These are phyloP conservation scores for Virgularia gustaviana DNA, from an alignment of 92 coral and sea anemone genomes.

Conservation along the genomic window DNA sequence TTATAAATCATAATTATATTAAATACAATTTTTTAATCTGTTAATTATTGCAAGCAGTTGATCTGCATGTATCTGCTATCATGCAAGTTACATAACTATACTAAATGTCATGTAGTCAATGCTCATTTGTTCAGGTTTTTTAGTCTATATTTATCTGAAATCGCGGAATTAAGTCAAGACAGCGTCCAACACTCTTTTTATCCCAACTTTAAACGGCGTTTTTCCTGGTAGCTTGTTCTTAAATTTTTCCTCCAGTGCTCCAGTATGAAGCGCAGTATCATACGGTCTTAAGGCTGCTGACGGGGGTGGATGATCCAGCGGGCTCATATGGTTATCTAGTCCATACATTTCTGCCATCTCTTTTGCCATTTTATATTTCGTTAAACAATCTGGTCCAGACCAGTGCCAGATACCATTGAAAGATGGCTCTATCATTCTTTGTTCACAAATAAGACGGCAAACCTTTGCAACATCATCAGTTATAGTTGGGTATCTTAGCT, in stretches of 20 bases:
- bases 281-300: conserved; percentile 75
- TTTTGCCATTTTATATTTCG: conserved; percentile 71
- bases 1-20: too few relatives aligned
- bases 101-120: background rate
- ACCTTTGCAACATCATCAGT: conserved; percentile 69
- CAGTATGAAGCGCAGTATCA: conserved; percentile 65
- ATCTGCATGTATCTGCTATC: too few relatives aligned
- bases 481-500: conserved; percentile 68
- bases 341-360: conserved; percentile 65
- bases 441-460: conserved; percentile 55
- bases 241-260: conserved; percentile 31
- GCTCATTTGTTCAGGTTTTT: too few relatives aligned
- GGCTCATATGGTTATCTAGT: conserved; percentile 56
- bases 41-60: too few relatives aligned
- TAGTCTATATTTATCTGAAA: too few relatives aligned
- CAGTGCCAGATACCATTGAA: conserved; percentile 74
- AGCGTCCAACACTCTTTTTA: conserved; percentile 54
- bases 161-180: too few relatives aligned
- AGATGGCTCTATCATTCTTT: conserved; percentile 23
- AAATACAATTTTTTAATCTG: too few relatives aligned
- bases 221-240: conserved; percentile 38
- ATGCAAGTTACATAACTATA: too few relatives aligned
- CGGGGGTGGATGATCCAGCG: conserved; percentile 61
- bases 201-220: conserved; percentile 54
- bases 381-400: conserved; percentile 67